phyloP scores from a whole-genome alignment of 2,888 invertebrate genomes.

The Xestia xanthographa region DNA sequence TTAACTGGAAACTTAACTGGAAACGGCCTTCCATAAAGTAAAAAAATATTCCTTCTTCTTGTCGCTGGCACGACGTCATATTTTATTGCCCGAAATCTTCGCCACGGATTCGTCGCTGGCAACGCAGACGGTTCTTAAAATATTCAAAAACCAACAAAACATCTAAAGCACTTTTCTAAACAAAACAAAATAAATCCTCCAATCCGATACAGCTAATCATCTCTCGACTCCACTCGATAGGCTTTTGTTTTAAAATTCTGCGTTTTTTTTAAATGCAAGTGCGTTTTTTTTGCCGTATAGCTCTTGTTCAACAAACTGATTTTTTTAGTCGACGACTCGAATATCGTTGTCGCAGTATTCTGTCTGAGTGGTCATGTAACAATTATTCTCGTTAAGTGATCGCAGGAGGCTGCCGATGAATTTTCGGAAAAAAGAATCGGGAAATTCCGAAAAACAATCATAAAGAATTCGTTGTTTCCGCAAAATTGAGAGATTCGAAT shows the following conservation, averaged over 20 bases:
- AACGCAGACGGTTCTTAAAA: background rate
- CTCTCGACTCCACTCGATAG: slow-evolving; percentile 25
- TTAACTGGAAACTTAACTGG: too few species aligned
- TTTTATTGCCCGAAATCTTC: background rate
- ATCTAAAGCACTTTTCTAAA: slow-evolving; percentile 13
- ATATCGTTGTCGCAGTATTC: slow-evolving; percentile 58
- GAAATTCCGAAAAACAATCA: slow-evolving; percentile 29
- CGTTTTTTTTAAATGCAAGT: slow-evolving; percentile 50
- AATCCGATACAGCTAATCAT: slow-evolving; percentile 44
- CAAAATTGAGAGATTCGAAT: slow-evolving; percentile 23
- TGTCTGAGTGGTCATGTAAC: slow-evolving; percentile 66
- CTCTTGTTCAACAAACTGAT: slow-evolving; percentile 35
- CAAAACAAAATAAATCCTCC: slow-evolving; percentile 17
- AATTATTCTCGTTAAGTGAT: slow-evolving; percentile 55
- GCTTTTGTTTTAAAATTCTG: slow-evolving; percentile 49
- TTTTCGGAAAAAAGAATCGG: slow-evolving; percentile 19
- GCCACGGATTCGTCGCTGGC: background rate
- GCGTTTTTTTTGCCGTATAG: slow-evolving; percentile 33
- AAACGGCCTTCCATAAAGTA: background rate
- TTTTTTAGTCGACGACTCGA: slow-evolving; percentile 35
- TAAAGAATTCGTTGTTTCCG: slow-evolving; percentile 5
- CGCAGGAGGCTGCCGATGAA: slow-evolving; percentile 7
- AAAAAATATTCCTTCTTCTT: background rate
- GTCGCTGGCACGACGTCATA: background rate
- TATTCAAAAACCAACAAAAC: background rate